Evolutionary conservation across 2,113 vertebrate species (phyloP).

Genomic region (Empidonax traillii): DNA sequence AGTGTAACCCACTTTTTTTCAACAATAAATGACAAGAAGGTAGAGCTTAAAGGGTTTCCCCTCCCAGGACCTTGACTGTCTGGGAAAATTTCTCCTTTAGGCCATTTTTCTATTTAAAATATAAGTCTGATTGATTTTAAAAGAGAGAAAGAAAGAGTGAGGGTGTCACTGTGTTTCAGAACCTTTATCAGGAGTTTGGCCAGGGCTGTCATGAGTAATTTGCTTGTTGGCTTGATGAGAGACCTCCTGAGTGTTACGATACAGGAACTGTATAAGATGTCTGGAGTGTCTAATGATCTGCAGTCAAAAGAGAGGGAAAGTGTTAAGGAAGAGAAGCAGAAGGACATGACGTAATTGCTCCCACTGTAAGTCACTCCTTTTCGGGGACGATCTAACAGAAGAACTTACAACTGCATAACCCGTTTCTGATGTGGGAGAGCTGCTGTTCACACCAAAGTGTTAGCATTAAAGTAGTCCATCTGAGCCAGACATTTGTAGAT

Average conservation of each 20-base stretch:
- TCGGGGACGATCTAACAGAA: neutral
- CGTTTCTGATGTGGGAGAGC: neutral
- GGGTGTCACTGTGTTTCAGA: slow-evolving; percentile 30
- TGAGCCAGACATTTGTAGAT: neutral
- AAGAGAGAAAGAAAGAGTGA: slow-evolving; percentile 20
- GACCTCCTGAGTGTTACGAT: neutral
- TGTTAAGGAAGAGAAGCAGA: neutral
- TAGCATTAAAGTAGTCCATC: neutral
- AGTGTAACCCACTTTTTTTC: neutral
- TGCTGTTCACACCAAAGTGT: neutral
- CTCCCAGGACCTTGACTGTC: neutral
- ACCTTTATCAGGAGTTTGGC: slow-evolving; percentile 25
- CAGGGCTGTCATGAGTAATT: slow-evolving; percentile 1
- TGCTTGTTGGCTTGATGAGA: slow-evolving; percentile 24
- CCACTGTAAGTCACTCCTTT: neutral
- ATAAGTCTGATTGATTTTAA: slow-evolving; percentile 53
- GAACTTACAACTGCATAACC: neutral
- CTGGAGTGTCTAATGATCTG: neutral
- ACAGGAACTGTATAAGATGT: neutral
- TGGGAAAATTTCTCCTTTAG: slow-evolving; percentile 37
- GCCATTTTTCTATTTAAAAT: slow-evolving; percentile 18
- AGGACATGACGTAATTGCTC: neutral
- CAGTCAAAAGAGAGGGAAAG: neutral
- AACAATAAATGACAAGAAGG: neutral
- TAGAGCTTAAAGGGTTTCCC: neutral